phyloP scores from a whole-genome alignment of 2,888 invertebrate species.

The Phengaris arion region DNA sequence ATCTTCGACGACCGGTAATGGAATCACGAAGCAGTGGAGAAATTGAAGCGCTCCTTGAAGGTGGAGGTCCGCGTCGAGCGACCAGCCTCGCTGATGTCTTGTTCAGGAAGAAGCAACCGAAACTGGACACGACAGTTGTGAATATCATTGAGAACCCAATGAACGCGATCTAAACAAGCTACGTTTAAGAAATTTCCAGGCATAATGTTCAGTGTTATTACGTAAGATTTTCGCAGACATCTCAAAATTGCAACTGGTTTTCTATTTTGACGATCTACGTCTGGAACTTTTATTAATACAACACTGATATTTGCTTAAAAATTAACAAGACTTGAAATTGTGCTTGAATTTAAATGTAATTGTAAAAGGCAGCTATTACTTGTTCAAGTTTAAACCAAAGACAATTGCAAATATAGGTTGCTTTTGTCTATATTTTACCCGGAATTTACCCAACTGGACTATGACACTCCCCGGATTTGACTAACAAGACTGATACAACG shows the following conservation, averaged over 20 bases:
- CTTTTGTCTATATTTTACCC: not conserved
- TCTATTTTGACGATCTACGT: not conserved
- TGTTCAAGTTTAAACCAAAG: too few species aligned
- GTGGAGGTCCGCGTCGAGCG: conserved; percentile 46
- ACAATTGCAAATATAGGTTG: too few species aligned
- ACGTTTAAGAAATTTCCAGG: not conserved
- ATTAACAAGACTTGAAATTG: not conserved
- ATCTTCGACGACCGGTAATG: conserved; percentile 43
- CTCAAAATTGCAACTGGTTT: not conserved
- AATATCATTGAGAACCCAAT: conserved; percentile 68
- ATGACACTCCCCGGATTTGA: conserved; percentile 3
- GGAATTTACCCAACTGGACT: not conserved
- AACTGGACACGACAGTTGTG: conserved; percentile 37
- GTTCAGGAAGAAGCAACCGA: conserved; percentile 40
- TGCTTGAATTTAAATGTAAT: too few species aligned
- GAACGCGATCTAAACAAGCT: conserved; percentile 46
- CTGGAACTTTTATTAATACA: not conserved
- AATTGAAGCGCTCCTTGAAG: conserved; percentile 46
- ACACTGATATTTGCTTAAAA: not conserved
- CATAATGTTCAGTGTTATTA: too few species aligned
- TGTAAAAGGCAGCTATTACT: too few species aligned
- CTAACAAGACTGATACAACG: conserved; percentile 26
- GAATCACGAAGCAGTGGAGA: conserved; percentile 51
- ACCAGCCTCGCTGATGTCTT: conserved; percentile 51
- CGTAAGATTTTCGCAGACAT: not conserved